Percentiles rank a stretch among this genome's conserved stretches.
These are phyloP conservation scores for Celastrina argiolus DNA, from an alignment of 2,888 invertebrate species.

Conservation along the genomic window DNA sequence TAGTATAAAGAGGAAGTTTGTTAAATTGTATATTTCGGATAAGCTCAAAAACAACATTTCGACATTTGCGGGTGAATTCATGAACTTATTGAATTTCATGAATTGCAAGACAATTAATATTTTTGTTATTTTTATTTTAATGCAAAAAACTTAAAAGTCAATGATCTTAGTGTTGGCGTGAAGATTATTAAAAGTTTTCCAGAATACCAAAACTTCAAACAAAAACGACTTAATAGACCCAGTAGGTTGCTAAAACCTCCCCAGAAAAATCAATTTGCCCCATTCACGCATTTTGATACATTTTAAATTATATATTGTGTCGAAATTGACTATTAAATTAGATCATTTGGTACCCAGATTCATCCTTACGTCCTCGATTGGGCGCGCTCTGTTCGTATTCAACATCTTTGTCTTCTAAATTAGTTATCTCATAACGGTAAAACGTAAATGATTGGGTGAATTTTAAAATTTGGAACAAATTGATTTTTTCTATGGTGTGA, in stretches of 20 bases:
- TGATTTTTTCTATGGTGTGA: constrained; percentile 38
- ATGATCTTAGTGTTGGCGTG: background rate
- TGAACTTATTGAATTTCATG: too few relatives aligned
- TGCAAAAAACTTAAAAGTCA: background rate
- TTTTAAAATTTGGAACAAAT: constrained; percentile 53
- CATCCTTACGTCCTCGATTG: constrained; percentile 47
- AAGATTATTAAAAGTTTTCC: background rate
- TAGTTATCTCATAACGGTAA: constrained; percentile 47
- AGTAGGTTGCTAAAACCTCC: background rate
- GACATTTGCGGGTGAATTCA: too few relatives aligned
- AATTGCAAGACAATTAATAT: too few relatives aligned
- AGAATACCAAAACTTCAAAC: background rate
- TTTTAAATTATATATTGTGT: constrained; percentile 68
- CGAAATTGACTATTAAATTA: constrained; percentile 70
- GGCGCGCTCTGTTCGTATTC: constrained; percentile 69
- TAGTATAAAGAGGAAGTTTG: too few relatives aligned
- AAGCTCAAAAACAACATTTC: too few relatives aligned
- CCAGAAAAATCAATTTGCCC: constrained; percentile 65
- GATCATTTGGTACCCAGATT: constrained; percentile 59
- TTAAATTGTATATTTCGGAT: too few relatives aligned
- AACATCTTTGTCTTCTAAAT: constrained; percentile 71
- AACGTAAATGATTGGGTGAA: constrained; percentile 52
- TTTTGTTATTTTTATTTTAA: background rate
- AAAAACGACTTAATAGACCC: background rate
- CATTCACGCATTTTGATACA: constrained; percentile 64